Evolutionary conservation across 2,113 vertebrate genomes (phyloP).

Genomic region (Dicrurus megarhynchus): DNA sequence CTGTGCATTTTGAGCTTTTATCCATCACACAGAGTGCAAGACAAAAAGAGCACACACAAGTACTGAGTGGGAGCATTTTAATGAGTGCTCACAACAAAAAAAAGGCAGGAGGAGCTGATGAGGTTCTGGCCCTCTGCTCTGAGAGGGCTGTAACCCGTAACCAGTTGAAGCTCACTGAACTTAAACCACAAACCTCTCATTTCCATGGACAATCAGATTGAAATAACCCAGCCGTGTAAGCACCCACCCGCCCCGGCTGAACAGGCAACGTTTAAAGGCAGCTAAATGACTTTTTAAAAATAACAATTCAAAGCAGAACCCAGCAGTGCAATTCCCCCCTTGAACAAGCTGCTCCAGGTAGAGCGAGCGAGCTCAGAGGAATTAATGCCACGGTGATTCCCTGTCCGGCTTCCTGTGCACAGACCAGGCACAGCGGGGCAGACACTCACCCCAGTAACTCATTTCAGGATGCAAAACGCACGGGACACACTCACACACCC

Average conservation of each 20-base stretch:
- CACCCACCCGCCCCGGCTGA: accelerated
- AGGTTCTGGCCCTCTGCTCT: neutral
- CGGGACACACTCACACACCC: neutral
- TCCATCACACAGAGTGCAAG: neutral
- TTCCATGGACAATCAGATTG: neutral
- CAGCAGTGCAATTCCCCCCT: neutral
- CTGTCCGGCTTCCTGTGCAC: neutral
- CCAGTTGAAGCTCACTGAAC: neutral
- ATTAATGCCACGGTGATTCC: accelerated
- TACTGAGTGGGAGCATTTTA: neutral
- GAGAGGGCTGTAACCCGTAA: neutral
- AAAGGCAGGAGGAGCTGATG: neutral
- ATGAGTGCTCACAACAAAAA: neutral
- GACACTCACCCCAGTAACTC: neutral
- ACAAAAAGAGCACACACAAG: neutral
- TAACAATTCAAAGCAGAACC: neutral
- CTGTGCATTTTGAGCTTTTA: neutral
- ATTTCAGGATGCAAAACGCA: neutral
- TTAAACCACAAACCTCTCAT: neutral
- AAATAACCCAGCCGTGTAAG: neutral
- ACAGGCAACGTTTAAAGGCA: neutral
- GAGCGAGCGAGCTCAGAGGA: neutral
- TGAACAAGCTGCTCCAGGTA: neutral
- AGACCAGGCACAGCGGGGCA: neutral
- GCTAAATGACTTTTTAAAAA: neutral